phyloP scores from a whole-genome alignment of 2,888 invertebrate genomes.

The Alentia gelatinosa region DNA sequence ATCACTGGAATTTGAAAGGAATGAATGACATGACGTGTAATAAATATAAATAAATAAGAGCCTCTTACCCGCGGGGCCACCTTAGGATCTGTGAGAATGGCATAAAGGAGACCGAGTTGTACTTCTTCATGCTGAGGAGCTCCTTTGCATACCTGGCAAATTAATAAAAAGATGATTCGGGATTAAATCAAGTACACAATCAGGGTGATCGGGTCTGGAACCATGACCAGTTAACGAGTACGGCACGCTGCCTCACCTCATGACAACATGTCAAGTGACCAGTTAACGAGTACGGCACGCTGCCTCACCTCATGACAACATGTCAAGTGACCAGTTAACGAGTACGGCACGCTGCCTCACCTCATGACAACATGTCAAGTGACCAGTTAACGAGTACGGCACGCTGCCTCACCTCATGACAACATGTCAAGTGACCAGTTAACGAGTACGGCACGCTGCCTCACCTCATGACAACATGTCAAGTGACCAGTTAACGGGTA shows the following conservation, averaged over 20 bases:
- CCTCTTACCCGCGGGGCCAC: constrained; percentile 76
- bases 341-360: too few species aligned
- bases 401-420: too few species aligned
- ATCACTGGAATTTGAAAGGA: too few species aligned
- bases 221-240: neutral
- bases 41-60: too few species aligned
- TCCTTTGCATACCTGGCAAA: constrained; percentile 86
- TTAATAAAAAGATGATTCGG: neutral
- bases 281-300: neutral
- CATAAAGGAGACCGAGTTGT: constrained; percentile 92
- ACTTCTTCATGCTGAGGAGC: constrained; percentile 93
- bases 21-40: too few species aligned
- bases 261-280: neutral
- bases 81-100: constrained; percentile 91
- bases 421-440: too few species aligned
- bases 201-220: neutral
- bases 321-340: neutral
- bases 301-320: neutral
- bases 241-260: neutral
- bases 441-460: too few species aligned
- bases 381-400: too few species aligned
- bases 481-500: too few species aligned
- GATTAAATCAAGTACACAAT: neutral
- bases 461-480: too few species aligned
- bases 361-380: too few species aligned